A percentile compares a stretch with the other conserved stretches of the same genome.
phyloP scores from a whole-genome alignment of 2,113 vertebrate genomes.

The Crotalus helleri region DNA sequence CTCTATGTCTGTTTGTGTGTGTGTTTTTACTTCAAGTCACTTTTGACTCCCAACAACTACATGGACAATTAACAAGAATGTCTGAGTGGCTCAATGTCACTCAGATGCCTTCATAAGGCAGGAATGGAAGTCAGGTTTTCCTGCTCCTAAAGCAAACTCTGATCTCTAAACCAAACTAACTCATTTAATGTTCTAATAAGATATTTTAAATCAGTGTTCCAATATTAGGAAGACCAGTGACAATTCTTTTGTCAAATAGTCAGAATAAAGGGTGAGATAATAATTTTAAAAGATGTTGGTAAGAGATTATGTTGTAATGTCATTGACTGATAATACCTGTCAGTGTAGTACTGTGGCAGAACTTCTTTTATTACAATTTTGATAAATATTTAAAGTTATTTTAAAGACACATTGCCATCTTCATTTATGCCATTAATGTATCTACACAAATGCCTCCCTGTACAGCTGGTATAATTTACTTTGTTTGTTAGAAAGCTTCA shows the following conservation, averaged over 20 bases:
- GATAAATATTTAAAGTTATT: not conserved
- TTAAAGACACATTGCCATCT: not conserved
- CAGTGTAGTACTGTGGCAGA: not conserved
- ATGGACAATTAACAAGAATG: not conserved
- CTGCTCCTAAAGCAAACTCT: not conserved
- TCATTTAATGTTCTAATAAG: not conserved
- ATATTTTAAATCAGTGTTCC: not conserved
- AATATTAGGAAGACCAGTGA: not conserved
- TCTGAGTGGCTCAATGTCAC: not conserved
- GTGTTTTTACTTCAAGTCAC: not conserved
- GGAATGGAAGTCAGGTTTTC: not conserved
- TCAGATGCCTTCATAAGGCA: not conserved
- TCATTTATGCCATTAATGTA: not conserved
- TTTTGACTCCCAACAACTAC: not conserved
- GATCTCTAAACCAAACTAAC: not conserved
- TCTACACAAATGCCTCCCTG: not conserved
- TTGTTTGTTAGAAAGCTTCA: not conserved
- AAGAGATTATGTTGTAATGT: not conserved
- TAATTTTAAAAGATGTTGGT: not conserved
- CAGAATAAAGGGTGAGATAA: not conserved
- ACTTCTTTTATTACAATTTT: not conserved
- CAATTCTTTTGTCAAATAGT: not conserved
- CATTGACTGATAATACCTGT: not conserved
- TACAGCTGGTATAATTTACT: not conserved
- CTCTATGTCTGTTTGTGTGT: not conserved